Evolutionary conservation across 2,797 vertebrate species (phyloP), one percentile per base, ranked within the genome.

Genomic region (Toxotes lorentzi): DNA sequence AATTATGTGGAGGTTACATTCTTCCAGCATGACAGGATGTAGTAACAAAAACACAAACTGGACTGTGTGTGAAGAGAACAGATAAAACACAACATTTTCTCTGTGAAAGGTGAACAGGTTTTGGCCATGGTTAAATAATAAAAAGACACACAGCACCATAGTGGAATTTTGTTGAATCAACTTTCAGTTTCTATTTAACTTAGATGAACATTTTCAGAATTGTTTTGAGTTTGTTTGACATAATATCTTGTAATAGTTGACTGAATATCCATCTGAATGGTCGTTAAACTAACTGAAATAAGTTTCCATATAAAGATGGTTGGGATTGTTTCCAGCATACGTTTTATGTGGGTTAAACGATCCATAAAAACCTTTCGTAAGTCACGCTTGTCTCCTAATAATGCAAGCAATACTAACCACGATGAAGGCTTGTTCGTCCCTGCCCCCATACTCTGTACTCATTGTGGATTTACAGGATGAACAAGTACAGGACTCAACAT

Each of bases 401-500:
- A 35, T 34, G 1, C 30, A 58, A 50, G 24, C 6, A 62, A 32
- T 4, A 45, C 0, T 0, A n/a, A 35, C 4, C 9, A 27, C 11
- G 54, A n/a, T 35, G 8, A 59, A 38, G 35, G 12, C 21, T n/a
- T 21, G 3, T 59, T 35, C 17, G 16, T 58, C 14, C 23, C 4
- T 67, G 4, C 23, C 21, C 30, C 9, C 19, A 47, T 10, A 51
- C 13, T 1, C 5, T 38, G 7, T 8, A 47, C 12, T 30, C 8
- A 32, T 4, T 47, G 16, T 53, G 24, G 17, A 45, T 17, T 30
- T 38, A 65, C 50, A 53, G 35, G 63, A 67, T 11, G 13, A 43
- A 74, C 56, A 38, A 32, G 54, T 79, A 69, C 24, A 61, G 61
- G 38, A 77, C 30, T 53, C 24, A 50, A 35, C 43, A 34, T 14